phyloP scores from a whole-genome alignment of 2,113 vertebrate species.

The Myxocyprinus asiaticus region DNA sequence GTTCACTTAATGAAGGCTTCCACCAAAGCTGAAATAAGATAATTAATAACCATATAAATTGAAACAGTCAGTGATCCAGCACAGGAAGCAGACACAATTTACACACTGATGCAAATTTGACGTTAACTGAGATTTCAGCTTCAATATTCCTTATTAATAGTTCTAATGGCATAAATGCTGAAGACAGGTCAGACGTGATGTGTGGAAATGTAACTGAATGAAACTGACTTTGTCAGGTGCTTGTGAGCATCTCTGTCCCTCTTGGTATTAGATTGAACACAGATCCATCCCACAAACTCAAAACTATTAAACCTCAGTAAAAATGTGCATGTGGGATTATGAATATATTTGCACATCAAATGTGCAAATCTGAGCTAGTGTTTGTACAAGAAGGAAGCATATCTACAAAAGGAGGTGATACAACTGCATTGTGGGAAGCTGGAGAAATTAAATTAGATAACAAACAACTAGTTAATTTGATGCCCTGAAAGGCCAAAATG shows the following conservation, averaged over 20 bases:
- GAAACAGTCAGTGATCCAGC: neutral
- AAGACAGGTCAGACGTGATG: neutral
- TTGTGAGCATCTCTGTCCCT: neutral
- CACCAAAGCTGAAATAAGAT: constrained; percentile 22
- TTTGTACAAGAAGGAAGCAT: no score
- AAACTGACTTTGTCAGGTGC: neutral
- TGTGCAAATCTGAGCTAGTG: neutral
- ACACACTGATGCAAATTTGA: constrained; percentile 1
- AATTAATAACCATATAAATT: constrained; percentile 10
- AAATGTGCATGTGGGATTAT: neutral
- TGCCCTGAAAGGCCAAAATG: no score
- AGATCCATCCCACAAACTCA: constrained; percentile 5
- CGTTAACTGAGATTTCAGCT: neutral
- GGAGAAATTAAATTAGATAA: neutral
- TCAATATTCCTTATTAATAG: neutral
- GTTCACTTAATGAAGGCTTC: constrained; percentile 26
- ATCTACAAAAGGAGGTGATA: neutral
- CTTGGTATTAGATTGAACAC: neutral
- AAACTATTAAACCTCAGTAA: neutral
- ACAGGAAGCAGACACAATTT: neutral
- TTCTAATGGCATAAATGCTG: neutral
- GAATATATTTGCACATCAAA: neutral
- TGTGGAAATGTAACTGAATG: neutral
- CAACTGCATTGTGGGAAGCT: neutral
- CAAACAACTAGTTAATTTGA: no score